Evolutionary conservation across 35 echinoderm and acorn worm genomes (phyloP).

Genomic region (Acanthaster planci): DNA sequence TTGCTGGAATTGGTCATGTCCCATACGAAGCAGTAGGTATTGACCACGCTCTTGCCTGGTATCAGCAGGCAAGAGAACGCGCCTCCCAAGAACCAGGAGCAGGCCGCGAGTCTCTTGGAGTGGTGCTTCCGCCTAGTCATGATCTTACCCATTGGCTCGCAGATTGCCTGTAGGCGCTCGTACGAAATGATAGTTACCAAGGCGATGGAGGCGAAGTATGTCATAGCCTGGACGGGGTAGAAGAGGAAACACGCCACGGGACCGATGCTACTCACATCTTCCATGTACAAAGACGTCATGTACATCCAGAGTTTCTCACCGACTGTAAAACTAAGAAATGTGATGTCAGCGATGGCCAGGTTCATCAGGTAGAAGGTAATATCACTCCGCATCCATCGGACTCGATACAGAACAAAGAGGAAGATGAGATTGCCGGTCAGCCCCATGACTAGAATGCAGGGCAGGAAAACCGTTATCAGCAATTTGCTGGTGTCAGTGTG

Average conservation of each 20-base stretch:
- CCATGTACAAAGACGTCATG: conserved; percentile 40
- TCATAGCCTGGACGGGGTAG: conserved; percentile 30
- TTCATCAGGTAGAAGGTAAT: conserved; percentile 66
- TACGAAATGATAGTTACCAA: conserved; percentile 44
- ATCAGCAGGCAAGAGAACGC: conserved; percentile 8
- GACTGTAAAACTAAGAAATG: conserved; percentile 50
- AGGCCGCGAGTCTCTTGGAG: neutral
- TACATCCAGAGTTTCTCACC: conserved; percentile 50
- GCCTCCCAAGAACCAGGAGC: neutral
- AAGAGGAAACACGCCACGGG: conserved; percentile 54
- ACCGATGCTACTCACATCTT: conserved; percentile 46
- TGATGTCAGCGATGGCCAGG: conserved; percentile 62
- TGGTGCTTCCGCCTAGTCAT: conserved; percentile 12
- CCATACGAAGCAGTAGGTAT: conserved; percentile 28
- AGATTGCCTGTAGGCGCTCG: conserved; percentile 49
- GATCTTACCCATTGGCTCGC: conserved; percentile 31
- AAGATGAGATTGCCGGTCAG: conserved; percentile 54
- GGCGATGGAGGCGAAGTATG: conserved; percentile 55
- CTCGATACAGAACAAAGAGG: conserved; percentile 54
- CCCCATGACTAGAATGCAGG: conserved; percentile 44
- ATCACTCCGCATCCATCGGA: conserved; percentile 60
- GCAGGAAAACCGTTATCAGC: conserved; percentile 54
- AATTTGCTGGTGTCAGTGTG: conserved; percentile 33
- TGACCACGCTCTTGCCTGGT: conserved; percentile 18
- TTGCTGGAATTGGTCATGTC: neutral